These are phyloP conservation scores for Xiphophorus birchmanni DNA, from an alignment of 2,797 vertebrate genomes.

Conservation along the genomic window DNA sequence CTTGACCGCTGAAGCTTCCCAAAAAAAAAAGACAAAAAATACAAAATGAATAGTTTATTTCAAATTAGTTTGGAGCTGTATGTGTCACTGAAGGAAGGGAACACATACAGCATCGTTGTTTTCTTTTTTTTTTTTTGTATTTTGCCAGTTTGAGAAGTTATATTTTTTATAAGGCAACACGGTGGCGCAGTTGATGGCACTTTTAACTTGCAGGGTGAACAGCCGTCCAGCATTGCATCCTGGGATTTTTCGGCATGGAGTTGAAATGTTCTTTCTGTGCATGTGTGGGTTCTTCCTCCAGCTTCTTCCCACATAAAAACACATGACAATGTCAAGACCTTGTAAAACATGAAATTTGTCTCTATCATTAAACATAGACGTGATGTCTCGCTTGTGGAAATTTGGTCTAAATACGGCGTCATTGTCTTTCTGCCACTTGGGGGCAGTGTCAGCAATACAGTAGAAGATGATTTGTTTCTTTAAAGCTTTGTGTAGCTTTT, in stretches of 20 bases:
- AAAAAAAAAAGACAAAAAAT: not conserved
- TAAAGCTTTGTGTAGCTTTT: not conserved
- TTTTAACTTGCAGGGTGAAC: not conserved
- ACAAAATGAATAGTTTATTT: not conserved
- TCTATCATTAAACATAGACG: not conserved
- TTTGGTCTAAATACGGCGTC: not conserved
- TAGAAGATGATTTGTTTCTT: not conserved
- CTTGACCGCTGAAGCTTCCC: constrained; percentile 1
- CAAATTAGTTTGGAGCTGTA: not conserved
- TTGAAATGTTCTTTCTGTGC: not conserved
- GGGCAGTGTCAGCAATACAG: not conserved
- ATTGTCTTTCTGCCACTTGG: not conserved
- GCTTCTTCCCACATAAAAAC: not conserved
- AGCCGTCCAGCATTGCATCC: not conserved
- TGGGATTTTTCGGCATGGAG: not conserved
- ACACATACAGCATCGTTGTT: not conserved
- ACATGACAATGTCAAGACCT: not conserved
- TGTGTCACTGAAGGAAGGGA: not conserved
- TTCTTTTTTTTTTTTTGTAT: not conserved
- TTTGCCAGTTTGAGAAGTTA: not conserved
- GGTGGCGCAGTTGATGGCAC: not conserved
- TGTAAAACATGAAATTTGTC: too few relatives aligned
- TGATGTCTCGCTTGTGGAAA: not conserved
- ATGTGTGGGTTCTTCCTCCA: not conserved
- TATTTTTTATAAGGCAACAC: not conserved